Evolutionary conservation across 2,888 invertebrate genomes (phyloP), one percentile per base, ranked within the genome.

Genomic region (Melanargia galathea): DNA sequence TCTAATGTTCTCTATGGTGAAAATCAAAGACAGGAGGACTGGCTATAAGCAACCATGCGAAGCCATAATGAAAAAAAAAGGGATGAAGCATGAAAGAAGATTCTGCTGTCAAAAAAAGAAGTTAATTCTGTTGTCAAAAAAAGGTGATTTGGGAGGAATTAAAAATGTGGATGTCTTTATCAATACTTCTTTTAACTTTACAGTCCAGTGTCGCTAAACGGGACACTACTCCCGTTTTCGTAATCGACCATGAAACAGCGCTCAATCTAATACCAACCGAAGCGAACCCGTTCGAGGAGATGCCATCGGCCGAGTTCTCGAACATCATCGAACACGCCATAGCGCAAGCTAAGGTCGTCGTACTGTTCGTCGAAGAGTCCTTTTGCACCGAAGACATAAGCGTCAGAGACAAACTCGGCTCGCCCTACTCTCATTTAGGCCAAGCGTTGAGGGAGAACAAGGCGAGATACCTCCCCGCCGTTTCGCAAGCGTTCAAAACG

Each of bases 331-430:
- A 75, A 0, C 76, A 79, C 0, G 72, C 77, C 0, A 70, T 75
- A 0, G 78, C 73, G 57, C 71, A 63, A 1, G 73, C 77, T 33
- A 74, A 75, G 38, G 71, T 76, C 0, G 63, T 86, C 0, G 67
- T 89, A 0, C 71, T 86, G 13, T 89, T 89, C 40, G 61, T 83
- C 0, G 89, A 89, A 72, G 81, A 87, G 0, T 63, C 64, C 0
- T 76, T 89, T 2, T 76, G 80, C 52, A 63, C 74, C 0, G 90
- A 89, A 71, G 86, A 87, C n/a, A 64, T 86, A 0, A 79, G 78
- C 5, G 10, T 64, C 0, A 86, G 78, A 60, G 84, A 87, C 48
- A 66, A 43, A 1, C 18, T 64, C 0, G 90, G 87, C 0, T 73
- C 82, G 0, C 83, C 87, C 0, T 89, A 70, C 52, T 62, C 55